Evolutionary conservation across 1,140 invertebrate species (phyloP), one percentile per base, ranked within the genome.

Genomic region (Asobara japonica): DNA sequence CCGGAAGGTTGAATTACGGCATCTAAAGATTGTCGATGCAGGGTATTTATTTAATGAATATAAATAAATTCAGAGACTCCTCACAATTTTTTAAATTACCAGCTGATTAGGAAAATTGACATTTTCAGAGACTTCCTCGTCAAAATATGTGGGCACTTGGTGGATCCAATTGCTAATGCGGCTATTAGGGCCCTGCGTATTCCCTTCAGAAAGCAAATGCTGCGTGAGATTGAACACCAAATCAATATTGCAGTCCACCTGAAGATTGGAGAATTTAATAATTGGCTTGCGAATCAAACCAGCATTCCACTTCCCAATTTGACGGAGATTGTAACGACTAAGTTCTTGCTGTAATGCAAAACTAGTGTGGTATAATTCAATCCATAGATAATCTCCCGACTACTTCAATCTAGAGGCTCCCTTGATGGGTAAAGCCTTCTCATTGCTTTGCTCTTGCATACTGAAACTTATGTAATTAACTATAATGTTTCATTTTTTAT

Each of bases 161-260:
- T 51, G 0, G 80, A 82, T 61, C 31, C 56, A 6, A 0, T 81
- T 2, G 8, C 80, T 0, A 83, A 83, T 27, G 1, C 62, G 2
- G 10, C 73, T 2, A 45, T 72, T 3, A 77, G 73, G 48, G 16
- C 11, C 3, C 0, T 80, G 0, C 73, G 73, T 6, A 10, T 6
- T 0, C 0, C 73, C 7, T 72, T 71, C 22, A 30, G 33, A 18
- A 45, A 60, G 0, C 0, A 7, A 0, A 11, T 82, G 3, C 29
- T 75, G 6, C 6, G n/a, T 0, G 29, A 31, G 6, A 61, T 81
- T 10, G 71, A 83, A 25, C 3, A 68, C 25, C 33, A 71, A 22
- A 38, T 69, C 0, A 41, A 38, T 4, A 33, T 20, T 13, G 16
- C 22, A 31, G 38, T 62, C 16, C 30, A 66, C 18, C 64, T 48